A percentile compares a stretch with the other conserved stretches of the same genome.
Conservation (phyloP, 1,140 invertebrate genomes). For the Halyomorpha halys region DNA sequence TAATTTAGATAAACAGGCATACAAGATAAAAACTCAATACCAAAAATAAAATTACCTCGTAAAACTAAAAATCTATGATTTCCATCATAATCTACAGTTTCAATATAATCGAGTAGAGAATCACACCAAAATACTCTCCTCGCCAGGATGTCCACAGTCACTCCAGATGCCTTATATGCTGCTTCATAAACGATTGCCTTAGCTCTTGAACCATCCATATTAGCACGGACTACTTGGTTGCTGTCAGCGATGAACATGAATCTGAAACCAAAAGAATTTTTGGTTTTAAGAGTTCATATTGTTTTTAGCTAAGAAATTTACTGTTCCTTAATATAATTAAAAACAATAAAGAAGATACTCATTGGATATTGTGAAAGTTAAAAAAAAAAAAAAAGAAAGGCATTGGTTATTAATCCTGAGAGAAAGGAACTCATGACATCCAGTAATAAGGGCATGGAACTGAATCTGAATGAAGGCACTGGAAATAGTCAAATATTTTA, state of each 20-base stretch:
- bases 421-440: too few species aligned
- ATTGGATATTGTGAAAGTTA: too few species aligned
- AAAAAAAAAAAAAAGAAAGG: too few species aligned
- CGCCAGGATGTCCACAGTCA: conserved; percentile 76
- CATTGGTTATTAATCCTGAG: too few species aligned
- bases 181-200: conserved; percentile 78
- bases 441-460: too few species aligned
- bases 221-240: conserved; percentile 73
- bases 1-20: not conserved
- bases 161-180: conserved; percentile 78
- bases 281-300: too few species aligned
- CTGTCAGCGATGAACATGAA: conserved; percentile 90
- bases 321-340: too few species aligned
- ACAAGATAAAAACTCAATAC: not conserved
- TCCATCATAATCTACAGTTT: conserved; percentile 92
- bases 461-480: too few species aligned
- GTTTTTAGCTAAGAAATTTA: too few species aligned
- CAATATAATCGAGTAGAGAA: conserved; percentile 90
- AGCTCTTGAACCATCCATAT: conserved; percentile 81
- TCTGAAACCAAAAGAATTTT: conserved; percentile 34
- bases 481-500: too few species aligned
- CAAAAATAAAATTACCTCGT: conserved; percentile 39
- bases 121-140: conserved; percentile 93
- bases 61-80: conserved; percentile 64
- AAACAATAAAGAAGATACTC: too few species aligned